phyloP scores from a whole-genome alignment of 2,113 vertebrate genomes.

The Crotophaga sulcirostris region DNA sequence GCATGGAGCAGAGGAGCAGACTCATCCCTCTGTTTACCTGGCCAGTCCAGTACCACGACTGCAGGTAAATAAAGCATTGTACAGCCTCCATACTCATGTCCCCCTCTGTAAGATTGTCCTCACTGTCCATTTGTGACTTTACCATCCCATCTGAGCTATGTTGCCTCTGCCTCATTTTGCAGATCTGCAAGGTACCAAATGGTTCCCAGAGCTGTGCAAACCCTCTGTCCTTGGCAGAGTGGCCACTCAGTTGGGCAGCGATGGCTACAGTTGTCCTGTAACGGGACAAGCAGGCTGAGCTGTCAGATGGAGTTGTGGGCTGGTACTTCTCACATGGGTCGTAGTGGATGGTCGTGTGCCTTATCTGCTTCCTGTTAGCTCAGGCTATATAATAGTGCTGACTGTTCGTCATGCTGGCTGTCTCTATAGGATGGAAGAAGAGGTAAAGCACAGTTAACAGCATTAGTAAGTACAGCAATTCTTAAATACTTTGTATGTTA shows the following conservation, averaged over 20 bases:
- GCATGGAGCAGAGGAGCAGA: background rate
- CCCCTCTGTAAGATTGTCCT: background rate
- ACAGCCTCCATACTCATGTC: background rate
- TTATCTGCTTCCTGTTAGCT: slow-evolving; percentile 57
- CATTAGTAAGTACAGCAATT: slow-evolving; percentile 8
- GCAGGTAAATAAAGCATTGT: background rate
- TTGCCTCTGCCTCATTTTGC: background rate
- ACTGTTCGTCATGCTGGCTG: background rate
- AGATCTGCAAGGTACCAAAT: background rate
- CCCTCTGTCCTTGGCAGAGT: background rate
- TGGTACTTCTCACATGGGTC: background rate
- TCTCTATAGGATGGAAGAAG: slow-evolving; percentile 25
- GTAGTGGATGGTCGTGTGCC: slow-evolving; percentile 15
- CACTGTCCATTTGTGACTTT: background rate
- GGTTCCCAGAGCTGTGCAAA: background rate
- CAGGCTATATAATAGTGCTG: slow-evolving; percentile 22
- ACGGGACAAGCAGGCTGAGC: background rate
- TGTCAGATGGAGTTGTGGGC: background rate
- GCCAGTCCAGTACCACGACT: background rate
- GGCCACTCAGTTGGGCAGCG: fast-evolving
- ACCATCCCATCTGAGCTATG: background rate
- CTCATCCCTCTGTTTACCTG: background rate
- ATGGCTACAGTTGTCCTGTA: background rate
- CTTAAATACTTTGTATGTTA: background rate
- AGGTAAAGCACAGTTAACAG: background rate